phyloP scores from a whole-genome alignment of 2,888 invertebrate genomes.

The Deilephila elpenor region DNA sequence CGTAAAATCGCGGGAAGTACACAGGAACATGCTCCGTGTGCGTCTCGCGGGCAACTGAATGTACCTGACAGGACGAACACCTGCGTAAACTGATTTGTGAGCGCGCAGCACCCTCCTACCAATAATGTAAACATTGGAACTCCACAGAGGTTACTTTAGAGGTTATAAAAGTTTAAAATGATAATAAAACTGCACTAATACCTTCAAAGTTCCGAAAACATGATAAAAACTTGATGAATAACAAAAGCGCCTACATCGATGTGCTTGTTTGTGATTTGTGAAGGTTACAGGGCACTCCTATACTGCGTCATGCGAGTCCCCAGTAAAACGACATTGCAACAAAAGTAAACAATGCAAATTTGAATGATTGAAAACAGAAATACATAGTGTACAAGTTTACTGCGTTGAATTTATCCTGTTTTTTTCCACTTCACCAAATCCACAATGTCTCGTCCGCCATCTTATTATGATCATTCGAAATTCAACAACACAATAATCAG shows the following conservation, averaged over 20 bases:
- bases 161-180: neutral
- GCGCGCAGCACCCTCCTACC: neutral
- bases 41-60: neutral
- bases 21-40: neutral
- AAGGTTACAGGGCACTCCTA: neutral
- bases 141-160: neutral
- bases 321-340: neutral
- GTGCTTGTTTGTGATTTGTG: neutral
- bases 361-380: neutral
- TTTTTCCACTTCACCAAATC: slow-evolving; percentile 28
- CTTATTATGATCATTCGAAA: slow-evolving; percentile 36
- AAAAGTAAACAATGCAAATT: neutral
- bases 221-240: neutral
- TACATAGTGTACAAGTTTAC: neutral
- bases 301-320: neutral
- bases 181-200: neutral
- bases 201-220: neutral
- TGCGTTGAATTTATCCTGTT: neutral
- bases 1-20: neutral
- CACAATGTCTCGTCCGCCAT: slow-evolving; percentile 46
- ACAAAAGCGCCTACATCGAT: neutral
- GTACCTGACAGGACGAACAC: slow-evolving; percentile 1
- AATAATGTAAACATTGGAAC: neutral
- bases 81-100: neutral
- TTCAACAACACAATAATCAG: slow-evolving; percentile 15